Percentiles rank a stretch among this genome's conserved stretches.
Conservation (phyloP, 2,113 vertebrate genomes). For the Nothoprocta pentlandii region DNA sequence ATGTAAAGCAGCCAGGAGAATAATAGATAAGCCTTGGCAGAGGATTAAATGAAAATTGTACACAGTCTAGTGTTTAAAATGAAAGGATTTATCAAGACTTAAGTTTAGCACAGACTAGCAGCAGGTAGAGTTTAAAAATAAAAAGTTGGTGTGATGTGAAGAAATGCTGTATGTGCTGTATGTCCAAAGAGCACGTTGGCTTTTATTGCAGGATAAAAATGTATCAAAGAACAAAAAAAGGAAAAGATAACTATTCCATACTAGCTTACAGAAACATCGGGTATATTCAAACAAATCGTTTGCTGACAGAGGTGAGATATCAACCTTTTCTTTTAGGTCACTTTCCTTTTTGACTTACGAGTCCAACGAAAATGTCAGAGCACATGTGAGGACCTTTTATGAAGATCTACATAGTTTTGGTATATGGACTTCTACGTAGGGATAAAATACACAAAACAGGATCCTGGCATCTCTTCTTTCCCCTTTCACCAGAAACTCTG, state of each 20-base stretch:
- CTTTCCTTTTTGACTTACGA: background rate
- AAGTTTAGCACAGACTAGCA: background rate
- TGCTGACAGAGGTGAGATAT: background rate
- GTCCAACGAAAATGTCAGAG: background rate
- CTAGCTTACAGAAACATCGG: background rate
- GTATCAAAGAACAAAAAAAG: background rate
- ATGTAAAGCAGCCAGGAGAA: conserved; percentile 58
- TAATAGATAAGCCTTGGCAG: conserved; percentile 42
- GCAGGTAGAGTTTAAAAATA: conserved; percentile 39
- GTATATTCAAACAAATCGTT: background rate
- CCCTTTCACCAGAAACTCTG: background rate
- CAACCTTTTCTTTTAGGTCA: background rate
- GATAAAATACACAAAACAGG: background rate
- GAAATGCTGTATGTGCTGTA: conserved; percentile 9
- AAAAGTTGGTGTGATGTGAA: conserved; percentile 24
- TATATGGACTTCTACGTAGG: background rate
- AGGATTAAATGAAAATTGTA: conserved; percentile 56
- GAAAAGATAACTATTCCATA: background rate
- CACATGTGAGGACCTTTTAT: background rate
- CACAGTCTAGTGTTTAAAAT: conserved; percentile 46
- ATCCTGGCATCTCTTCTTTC: background rate
- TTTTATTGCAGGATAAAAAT: background rate
- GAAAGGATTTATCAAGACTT: conserved; percentile 44
- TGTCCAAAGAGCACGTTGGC: background rate
- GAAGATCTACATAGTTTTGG: background rate